phyloP scores from a whole-genome alignment of 1,140 invertebrate genomes.

The Campoletis sonorensis region DNA sequence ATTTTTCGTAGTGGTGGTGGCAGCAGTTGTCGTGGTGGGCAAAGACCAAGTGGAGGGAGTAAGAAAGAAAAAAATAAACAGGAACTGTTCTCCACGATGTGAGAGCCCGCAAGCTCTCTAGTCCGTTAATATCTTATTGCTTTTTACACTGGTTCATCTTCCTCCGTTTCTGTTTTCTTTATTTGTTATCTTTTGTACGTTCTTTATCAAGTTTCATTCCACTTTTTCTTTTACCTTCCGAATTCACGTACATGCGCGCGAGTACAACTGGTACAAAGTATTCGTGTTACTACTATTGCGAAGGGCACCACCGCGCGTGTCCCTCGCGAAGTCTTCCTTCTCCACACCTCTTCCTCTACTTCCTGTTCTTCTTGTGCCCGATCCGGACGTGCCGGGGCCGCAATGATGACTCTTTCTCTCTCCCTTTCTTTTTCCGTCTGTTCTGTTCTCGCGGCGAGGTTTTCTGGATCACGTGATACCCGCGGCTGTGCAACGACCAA shows the following conservation, averaged over 20 bases:
- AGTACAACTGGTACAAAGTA: slow-evolving; percentile 4
- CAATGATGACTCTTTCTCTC: slow-evolving; percentile 6
- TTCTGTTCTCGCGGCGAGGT: slow-evolving; percentile 24
- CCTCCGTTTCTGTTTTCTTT: slow-evolving; percentile 6
- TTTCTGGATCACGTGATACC: slow-evolving; percentile 67
- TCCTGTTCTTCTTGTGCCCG: slow-evolving; percentile 46
- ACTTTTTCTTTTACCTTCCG: slow-evolving; percentile 63
- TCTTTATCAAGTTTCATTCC: not conserved
- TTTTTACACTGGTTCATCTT: not conserved
- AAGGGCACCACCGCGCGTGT: slow-evolving; percentile 23
- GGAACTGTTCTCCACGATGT: slow-evolving; percentile 54
- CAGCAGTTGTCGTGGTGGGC: slow-evolving; percentile 5
- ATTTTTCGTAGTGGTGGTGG: slow-evolving; percentile 5
- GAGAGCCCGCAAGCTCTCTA: slow-evolving; percentile 16
- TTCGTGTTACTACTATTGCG: slow-evolving; percentile 66
- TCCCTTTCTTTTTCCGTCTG: slow-evolving; percentile 3
- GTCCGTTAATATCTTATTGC: slow-evolving; percentile 22
- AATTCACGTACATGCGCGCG: slow-evolving; percentile 10
- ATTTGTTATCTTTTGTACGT: not conserved
- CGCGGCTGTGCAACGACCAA: slow-evolving; percentile 62
- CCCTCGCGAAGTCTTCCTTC: slow-evolving; percentile 31
- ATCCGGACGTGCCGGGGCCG: slow-evolving; percentile 23
- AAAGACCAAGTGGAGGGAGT: slow-evolving; percentile 48
- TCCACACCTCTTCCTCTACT: slow-evolving; percentile 32
- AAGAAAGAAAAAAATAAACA: slow-evolving; percentile 45